Evolutionary conservation across 2,888 invertebrate genomes (phyloP), one percentile per base, ranked within the genome.

Genomic region (Suillia variegata): DNA sequence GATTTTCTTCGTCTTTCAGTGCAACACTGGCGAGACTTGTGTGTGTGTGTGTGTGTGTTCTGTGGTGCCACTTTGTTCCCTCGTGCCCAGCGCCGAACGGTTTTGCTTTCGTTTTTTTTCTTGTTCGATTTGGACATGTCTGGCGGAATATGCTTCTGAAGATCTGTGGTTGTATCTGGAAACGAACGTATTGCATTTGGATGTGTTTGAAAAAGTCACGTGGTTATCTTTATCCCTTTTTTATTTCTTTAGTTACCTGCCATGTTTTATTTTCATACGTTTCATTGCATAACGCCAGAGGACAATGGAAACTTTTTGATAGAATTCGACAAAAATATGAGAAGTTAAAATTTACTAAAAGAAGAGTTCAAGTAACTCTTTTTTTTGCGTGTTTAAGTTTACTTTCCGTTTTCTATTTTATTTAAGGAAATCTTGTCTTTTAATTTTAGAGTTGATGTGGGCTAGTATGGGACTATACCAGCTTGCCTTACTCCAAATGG

Each of bases 11-110:
- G n/a, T n/a, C n/a, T n/a, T n/a, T n/a, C n/a, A n/a, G n/a, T n/a
- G n/a, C n/a, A n/a, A 45, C 22, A 34, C 20, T 24, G 45, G 24
- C 55, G 33, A 49, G 20, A 48, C 34, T 47, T 31, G 48, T 31
- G 48, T 55, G 55, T 34, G 33, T 48, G 54, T 54, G 31, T 20
- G 26, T 54, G 26, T 17, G 17, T 31, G 52, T 38, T 3, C 52
- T 4, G 17, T 17, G 42, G 42, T 42, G 45, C 17, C 49, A 33
- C 33, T 22, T 15, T 15, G 8, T 17, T 15, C 33, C 15, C 8
- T 51, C 51, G 5, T 17, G n/a, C n/a, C n/a, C n/a, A n/a, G n/a
- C n/a, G n/a, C n/a, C n/a, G n/a, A n/a, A n/a, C n/a, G 15, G 38
- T 13, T 38, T 38, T 38, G 38, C n/a, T 31, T 31, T 31, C 38